phyloP scores from a whole-genome alignment of 2,888 invertebrate genomes.

The Tetranychus piercei region DNA sequence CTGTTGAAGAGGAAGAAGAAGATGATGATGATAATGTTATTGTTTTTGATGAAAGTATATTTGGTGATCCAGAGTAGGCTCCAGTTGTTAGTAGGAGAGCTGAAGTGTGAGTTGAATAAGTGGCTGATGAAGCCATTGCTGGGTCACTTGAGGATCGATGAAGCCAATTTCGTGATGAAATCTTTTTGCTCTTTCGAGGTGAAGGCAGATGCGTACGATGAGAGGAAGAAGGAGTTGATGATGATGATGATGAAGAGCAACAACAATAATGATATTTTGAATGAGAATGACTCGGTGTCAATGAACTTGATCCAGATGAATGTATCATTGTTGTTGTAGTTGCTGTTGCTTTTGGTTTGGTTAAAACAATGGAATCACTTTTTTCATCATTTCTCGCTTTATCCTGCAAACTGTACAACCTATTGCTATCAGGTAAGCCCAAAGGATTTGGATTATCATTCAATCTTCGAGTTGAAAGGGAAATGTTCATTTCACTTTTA shows the following conservation, averaged over 20 bases:
- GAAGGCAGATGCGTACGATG: background rate
- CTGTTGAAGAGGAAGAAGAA: background rate
- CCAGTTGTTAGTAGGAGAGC: constrained; percentile 1
- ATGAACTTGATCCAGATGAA: too few species aligned
- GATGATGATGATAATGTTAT: background rate
- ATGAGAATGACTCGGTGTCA: too few species aligned
- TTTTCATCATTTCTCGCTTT: background rate
- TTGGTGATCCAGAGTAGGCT: constrained; percentile 6
- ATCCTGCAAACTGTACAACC: background rate
- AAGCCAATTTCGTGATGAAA: background rate
- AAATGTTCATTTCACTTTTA: background rate
- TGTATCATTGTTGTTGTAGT: too few species aligned
- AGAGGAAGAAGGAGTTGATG: background rate
- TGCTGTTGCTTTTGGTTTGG: too few species aligned
- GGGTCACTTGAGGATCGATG: constrained; percentile 5
- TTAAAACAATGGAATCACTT: too few species aligned
- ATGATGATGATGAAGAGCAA: background rate
- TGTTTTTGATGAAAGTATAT: background rate
- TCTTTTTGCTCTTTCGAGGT: background rate
- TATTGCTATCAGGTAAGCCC: background rate
- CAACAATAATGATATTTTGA: too few species aligned
- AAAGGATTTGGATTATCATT: background rate
- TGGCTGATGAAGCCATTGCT: constrained; percentile 8
- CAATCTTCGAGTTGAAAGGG: background rate
- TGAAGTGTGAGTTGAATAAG: background rate